Evolutionary conservation across 1,140 invertebrate genomes (phyloP).

Genomic region (Aphaenogaster rudis): DNA sequence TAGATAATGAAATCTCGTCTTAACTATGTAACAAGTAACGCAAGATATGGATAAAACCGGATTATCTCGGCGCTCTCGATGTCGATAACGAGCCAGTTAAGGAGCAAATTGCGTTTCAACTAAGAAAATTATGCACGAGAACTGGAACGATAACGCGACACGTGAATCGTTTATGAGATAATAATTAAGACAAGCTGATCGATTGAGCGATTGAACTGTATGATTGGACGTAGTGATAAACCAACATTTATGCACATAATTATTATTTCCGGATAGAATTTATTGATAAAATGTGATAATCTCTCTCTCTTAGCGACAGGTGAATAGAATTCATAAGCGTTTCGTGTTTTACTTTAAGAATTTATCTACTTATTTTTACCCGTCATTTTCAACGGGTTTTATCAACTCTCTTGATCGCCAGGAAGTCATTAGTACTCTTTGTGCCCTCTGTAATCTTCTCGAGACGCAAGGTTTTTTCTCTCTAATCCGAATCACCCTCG

Average conservation of each 20-base stretch:
- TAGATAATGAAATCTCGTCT: conserved; percentile 7
- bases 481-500: conserved; percentile 21
- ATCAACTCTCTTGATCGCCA: conserved; percentile 13
- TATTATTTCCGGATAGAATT: neutral
- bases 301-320: neutral
- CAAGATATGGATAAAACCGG: conserved; percentile 33
- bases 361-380: neutral
- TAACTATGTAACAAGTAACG: conserved; percentile 20
- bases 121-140: conserved; percentile 27
- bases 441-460: conserved; percentile 23
- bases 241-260: conserved; percentile 11
- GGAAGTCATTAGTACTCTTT: conserved; percentile 10
- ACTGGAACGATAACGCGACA: conserved; percentile 1
- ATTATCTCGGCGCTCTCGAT: conserved; percentile 30
- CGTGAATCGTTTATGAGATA: conserved; percentile 9
- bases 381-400: neutral
- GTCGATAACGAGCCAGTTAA: conserved; percentile 38
- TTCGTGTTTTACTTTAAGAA: neutral
- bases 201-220: neutral
- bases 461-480: neutral
- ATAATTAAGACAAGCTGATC: conserved; percentile 17
- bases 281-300: conserved; percentile 26
- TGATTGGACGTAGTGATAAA: neutral
- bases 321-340: neutral
- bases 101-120: conserved; percentile 17